Evolutionary conservation across 2,797 vertebrate genomes (phyloP).

Genomic region (Chaunax sp.): DNA sequence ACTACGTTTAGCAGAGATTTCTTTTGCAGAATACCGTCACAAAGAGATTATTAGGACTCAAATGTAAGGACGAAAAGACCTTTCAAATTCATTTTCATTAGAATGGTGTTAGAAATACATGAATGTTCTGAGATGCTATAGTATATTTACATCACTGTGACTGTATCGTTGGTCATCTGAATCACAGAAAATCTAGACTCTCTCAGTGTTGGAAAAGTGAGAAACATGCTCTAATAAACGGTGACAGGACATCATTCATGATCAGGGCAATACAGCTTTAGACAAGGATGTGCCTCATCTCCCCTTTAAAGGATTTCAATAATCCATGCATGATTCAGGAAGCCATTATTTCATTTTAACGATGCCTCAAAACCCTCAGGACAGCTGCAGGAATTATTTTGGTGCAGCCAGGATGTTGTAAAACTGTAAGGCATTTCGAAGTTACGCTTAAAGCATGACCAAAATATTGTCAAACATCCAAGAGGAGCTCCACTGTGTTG

Average conservation of each 20-base stretch:
- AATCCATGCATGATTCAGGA: conserved; percentile 73
- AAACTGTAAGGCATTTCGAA: conserved; percentile 27
- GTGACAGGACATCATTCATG: conserved; percentile 61
- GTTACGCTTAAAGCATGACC: conserved; percentile 25
- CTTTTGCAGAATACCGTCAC: not conserved
- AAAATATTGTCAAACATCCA: conserved; percentile 49
- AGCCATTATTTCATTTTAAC: conserved; percentile 74
- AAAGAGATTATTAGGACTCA: not conserved
- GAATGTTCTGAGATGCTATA: not conserved
- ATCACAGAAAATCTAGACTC: conserved; percentile 36
- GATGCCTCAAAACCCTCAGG: conserved; percentile 47
- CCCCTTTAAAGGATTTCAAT: conserved; percentile 68
- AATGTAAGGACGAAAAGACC: not conserved
- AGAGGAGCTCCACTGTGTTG: conserved; percentile 20
- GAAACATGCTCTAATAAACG: conserved; percentile 55
- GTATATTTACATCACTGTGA: not conserved
- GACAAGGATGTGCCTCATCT: conserved; percentile 68
- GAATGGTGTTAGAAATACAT: not conserved
- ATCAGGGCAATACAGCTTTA: conserved; percentile 51
- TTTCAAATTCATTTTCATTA: too few relatives aligned
- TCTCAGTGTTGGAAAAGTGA: conserved; percentile 34
- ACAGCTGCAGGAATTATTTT: conserved; percentile 55
- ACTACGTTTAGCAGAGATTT: not conserved
- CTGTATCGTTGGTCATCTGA: conserved; percentile 32
- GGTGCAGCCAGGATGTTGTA: conserved; percentile 41